Conservation (phyloP, 2,113 vertebrate species). For the Anthoscopus minutus region DNA sequence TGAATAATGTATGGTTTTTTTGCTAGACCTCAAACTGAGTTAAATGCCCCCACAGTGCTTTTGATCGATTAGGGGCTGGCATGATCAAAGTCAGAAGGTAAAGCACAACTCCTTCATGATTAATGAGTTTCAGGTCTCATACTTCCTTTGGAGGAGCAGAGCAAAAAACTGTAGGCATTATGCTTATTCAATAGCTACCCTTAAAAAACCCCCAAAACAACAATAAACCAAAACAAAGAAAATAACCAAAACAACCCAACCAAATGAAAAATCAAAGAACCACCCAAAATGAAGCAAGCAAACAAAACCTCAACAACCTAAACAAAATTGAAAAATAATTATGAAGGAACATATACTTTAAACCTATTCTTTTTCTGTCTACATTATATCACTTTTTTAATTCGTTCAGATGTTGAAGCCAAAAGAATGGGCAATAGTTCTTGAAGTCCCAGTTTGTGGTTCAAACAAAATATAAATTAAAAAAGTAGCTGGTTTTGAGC, state of each 20-base stretch:
- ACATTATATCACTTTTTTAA: background rate
- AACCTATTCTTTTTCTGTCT: background rate
- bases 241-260: background rate
- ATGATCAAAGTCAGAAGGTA: background rate
- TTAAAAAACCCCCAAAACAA: background rate
- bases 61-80: background rate
- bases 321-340: background rate
- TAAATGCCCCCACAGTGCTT: background rate
- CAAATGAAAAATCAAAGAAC: background rate
- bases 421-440: background rate
- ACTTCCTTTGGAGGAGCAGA: background rate
- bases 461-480: background rate
- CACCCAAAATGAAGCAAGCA: background rate
- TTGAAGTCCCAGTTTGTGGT: background rate
- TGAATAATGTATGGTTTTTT: background rate
- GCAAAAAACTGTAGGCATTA: background rate
- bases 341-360: background rate
- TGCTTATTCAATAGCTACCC: background rate
- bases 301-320: background rate
- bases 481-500: background rate
- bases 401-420: background rate
- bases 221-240: background rate
- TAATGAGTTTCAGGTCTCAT: background rate
- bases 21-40: background rate
- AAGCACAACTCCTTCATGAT: background rate